A percentile compares a stretch with the other conserved stretches of the same genome.
Conservation (phyloP, 2,888 invertebrate species). For the Salticus scenicus region DNA sequence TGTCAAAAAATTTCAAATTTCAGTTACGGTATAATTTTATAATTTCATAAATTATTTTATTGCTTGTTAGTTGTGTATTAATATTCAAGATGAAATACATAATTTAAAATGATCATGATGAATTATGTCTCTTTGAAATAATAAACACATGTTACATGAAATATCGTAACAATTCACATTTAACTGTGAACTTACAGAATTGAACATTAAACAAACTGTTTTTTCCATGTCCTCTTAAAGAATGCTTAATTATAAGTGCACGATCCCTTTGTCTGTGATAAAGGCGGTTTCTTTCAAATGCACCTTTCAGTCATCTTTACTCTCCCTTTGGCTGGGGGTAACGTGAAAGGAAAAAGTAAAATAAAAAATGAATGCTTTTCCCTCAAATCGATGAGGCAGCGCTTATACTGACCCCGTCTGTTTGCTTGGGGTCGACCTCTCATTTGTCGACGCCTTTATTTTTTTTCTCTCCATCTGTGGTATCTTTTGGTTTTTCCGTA, state of each 20-base stretch:
- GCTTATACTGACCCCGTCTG: not conserved
- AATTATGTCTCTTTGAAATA: too few relatives aligned
- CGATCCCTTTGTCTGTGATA: not conserved
- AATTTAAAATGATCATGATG: too few relatives aligned
- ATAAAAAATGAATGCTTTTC: not conserved
- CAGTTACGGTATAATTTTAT: too few relatives aligned
- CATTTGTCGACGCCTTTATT: constrained; percentile 17
- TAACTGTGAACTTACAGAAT: too few relatives aligned
- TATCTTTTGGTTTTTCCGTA: not conserved
- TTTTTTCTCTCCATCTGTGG: constrained; percentile 10
- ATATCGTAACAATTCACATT: too few relatives aligned
- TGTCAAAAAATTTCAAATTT: too few relatives aligned
- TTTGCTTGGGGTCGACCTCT: constrained; percentile 19
- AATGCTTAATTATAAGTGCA: not conserved
- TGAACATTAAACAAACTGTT: too few relatives aligned
- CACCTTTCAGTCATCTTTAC: not conserved
- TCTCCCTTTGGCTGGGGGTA: not conserved
- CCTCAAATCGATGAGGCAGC: constrained; percentile 13
- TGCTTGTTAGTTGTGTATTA: too few relatives aligned
- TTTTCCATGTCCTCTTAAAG: too few relatives aligned
- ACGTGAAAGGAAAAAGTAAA: not conserved
- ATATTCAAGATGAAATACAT: too few relatives aligned
- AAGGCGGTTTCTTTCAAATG: not conserved
- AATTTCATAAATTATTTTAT: too few relatives aligned
- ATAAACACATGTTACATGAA: too few relatives aligned